A percentile compares a stretch with the other conserved stretches of the same genome.
These are phyloP conservation scores for Sacculina carcini DNA, from an alignment of 2,888 invertebrate species.

Conservation along the genomic window DNA sequence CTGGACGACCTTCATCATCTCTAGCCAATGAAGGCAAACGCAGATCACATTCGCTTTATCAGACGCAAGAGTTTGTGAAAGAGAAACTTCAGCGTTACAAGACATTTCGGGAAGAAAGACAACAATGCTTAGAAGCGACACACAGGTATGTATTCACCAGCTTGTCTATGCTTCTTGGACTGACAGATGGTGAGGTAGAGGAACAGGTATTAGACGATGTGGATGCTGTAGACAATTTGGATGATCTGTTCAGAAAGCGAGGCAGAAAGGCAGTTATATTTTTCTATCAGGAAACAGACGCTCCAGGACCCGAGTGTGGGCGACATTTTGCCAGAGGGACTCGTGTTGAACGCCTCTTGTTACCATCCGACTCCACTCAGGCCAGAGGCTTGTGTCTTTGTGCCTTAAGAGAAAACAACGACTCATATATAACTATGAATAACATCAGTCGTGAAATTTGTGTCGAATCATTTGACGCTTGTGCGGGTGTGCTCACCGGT, in stretches of 20 bases:
- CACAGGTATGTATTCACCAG: too few species aligned
- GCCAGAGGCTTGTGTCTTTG: constrained; percentile 38
- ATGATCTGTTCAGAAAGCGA: constrained; percentile 32
- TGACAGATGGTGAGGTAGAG: constrained; percentile 23
- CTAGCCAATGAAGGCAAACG: too few species aligned
- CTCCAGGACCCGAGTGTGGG: constrained; percentile 37
- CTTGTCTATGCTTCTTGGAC: not conserved
- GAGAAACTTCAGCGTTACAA: too few species aligned
- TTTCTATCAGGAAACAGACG: constrained; percentile 35
- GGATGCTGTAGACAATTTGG: constrained; percentile 31
- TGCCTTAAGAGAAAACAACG: constrained; percentile 35
- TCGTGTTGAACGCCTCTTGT: constrained; percentile 20
- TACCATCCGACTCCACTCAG: constrained; percentile 32
- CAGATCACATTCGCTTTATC: too few species aligned
- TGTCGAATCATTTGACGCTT: constrained; percentile 20
- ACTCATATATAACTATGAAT: constrained; percentile 31
- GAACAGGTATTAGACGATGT: constrained; percentile 44
- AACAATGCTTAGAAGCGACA: too few species aligned
- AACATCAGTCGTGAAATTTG: constrained; percentile 33
- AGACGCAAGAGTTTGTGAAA: too few species aligned
- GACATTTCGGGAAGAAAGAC: too few species aligned
- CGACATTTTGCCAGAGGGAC: constrained; percentile 18
- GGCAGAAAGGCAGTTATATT: constrained; percentile 34
- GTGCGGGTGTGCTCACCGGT: constrained; percentile 17
- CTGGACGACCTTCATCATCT: too few species aligned